Evolutionary conservation across 2,888 invertebrate genomes (phyloP).

Genomic region (Cartodere bifasciata): DNA sequence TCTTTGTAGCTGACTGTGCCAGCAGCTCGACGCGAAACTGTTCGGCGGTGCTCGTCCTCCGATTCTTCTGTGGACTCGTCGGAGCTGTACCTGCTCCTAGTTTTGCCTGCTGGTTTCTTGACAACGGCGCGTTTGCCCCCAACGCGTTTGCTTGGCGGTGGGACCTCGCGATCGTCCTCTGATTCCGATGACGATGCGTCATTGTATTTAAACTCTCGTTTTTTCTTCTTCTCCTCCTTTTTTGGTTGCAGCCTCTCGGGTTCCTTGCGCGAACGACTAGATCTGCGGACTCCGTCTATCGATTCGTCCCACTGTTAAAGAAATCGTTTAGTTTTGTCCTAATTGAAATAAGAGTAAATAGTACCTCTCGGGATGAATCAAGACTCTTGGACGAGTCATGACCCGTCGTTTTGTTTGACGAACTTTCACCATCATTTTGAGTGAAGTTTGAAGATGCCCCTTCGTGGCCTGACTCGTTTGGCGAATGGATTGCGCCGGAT

Average conservation of each 20-base stretch:
- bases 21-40: conserved; percentile 48
- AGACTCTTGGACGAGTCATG: too few relatives aligned
- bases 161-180: conserved; percentile 56
- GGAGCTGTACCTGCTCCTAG: conserved; percentile 32
- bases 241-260: conserved; percentile 48
- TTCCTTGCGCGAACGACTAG: conserved; percentile 62
- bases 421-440: too few relatives aligned
- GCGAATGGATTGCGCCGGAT: conserved; percentile 10
- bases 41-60: conserved; percentile 29
- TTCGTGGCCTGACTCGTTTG: conserved; percentile 1
- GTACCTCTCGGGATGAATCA: conserved; percentile 22
- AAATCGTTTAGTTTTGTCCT: conserved; percentile 5
- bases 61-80: conserved; percentile 38
- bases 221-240: conserved; percentile 17
- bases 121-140: conserved; percentile 26
- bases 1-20: conserved; percentile 84
- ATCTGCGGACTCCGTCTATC: conserved; percentile 69
- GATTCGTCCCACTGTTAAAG: too few relatives aligned
- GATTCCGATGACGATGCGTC: conserved; percentile 48
- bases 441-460: too few relatives aligned
- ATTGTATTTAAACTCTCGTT: conserved; percentile 30
- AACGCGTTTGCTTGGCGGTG: conserved; percentile 47
- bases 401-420: too few relatives aligned
- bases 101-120: conserved; percentile 19
- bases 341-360: not conserved